A percentile compares a stretch with the other conserved stretches of the same genome.
phyloP scores from a whole-genome alignment of 2,113 vertebrate genomes.

The Nothocercus nigrocapillus region DNA sequence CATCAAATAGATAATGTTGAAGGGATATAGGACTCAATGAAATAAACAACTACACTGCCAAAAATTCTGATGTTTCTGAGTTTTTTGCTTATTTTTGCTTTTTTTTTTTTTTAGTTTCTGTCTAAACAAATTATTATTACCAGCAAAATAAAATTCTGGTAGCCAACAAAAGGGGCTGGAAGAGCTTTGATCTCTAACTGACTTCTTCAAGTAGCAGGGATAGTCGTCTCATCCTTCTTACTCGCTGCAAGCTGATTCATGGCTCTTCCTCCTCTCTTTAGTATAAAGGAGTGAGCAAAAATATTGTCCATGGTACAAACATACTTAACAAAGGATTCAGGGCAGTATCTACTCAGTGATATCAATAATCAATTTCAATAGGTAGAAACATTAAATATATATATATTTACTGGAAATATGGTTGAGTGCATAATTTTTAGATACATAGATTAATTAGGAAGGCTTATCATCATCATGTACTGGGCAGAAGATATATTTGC shows the following conservation, averaged over 20 bases:
- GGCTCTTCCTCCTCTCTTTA: neutral
- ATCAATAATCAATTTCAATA: neutral
- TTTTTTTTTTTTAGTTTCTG: neutral
- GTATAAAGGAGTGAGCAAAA: neutral
- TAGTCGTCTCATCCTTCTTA: neutral
- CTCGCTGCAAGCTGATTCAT: neutral
- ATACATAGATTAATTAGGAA: neutral
- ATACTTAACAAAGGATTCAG: neutral
- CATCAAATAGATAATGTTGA: neutral
- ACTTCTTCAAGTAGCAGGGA: neutral
- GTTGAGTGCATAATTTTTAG: neutral
- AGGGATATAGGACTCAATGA: neutral
- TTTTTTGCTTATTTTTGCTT: neutral
- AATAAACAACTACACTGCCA: neutral
- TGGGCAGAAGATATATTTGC: neutral
- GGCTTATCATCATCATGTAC: neutral
- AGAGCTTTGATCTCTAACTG: neutral
- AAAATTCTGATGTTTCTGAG: neutral
- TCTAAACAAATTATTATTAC: neutral
- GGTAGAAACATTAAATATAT: neutral
- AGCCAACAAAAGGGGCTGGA: neutral
- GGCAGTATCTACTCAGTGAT: neutral
- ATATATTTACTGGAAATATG: neutral
- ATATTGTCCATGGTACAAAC: neutral
- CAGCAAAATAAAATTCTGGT: neutral